Percentiles rank a stretch among this genome's conserved stretches.
Evolutionary conservation across 2,797 vertebrate genomes (phyloP).

Genomic region (Streptopelia turtur): DNA sequence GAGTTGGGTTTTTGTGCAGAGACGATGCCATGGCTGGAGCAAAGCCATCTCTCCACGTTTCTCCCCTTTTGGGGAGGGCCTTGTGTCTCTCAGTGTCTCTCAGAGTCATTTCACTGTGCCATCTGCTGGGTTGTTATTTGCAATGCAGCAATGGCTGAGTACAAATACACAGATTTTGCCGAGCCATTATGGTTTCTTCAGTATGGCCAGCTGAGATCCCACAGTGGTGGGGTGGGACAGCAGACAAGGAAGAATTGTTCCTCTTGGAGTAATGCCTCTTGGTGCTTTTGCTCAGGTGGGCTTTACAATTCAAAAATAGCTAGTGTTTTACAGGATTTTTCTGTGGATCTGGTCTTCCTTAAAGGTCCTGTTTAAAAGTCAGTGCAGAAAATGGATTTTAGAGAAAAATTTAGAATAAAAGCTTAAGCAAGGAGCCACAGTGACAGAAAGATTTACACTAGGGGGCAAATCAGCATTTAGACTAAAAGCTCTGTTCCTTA

Average conservation of each 20-base stretch:
- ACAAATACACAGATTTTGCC: neutral
- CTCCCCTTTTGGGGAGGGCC: neutral
- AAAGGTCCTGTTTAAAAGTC: neutral
- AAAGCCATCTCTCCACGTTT: neutral
- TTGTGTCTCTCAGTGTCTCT: neutral
- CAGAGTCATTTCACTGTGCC: slow-evolving; percentile 36
- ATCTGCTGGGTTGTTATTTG: slow-evolving; percentile 64
- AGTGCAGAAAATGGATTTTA: neutral
- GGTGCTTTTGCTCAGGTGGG: neutral
- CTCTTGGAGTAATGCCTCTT: neutral
- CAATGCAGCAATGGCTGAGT: neutral
- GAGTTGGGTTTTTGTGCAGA: neutral
- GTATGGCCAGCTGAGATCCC: neutral
- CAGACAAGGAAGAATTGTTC: neutral
- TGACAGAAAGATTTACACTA: neutral
- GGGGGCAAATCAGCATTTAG: neutral
- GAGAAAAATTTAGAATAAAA: neutral
- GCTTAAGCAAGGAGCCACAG: neutral
- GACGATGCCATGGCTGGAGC: neutral
- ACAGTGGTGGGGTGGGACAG: neutral
- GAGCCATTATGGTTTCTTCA: neutral
- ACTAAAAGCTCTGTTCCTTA: neutral
- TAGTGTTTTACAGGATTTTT: neutral
- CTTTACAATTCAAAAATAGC: neutral
- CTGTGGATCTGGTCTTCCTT: neutral